Percentiles rank a stretch among this genome's conserved stretches.
Evolutionary conservation across 2,888 invertebrate genomes (phyloP).

Genomic region (Halictus quadricinctus): DNA sequence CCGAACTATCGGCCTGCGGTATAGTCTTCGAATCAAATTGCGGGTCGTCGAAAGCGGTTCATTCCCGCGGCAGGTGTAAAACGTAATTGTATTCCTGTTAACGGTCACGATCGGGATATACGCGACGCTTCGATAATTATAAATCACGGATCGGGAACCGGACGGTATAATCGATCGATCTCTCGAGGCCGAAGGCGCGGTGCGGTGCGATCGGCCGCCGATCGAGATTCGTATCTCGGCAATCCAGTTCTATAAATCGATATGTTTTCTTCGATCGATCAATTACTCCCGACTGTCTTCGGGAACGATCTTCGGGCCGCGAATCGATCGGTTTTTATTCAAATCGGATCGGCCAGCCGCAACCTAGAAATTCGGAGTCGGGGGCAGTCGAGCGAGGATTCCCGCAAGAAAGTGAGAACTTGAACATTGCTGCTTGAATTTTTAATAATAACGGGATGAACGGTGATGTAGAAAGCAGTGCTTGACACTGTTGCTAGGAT

Average conservation of each 20-base stretch:
- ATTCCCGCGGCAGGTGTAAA: slow-evolving; percentile 5
- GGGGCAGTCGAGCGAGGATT: not conserved
- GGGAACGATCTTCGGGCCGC: not conserved
- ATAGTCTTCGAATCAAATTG: slow-evolving; percentile 24
- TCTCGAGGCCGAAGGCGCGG: not conserved
- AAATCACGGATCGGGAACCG: not conserved
- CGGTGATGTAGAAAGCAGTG: not conserved
- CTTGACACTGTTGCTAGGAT: not conserved
- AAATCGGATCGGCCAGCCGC: not conserved
- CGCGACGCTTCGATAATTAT: not conserved
- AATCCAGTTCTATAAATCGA: not conserved
- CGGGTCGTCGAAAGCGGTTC: slow-evolving; percentile 10
- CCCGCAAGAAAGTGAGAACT: not conserved
- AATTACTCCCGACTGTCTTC: not conserved
- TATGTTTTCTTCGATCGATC: slow-evolving; percentile 1
- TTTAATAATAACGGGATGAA: not conserved
- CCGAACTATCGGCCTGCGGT: slow-evolving; percentile 18
- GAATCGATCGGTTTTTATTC: slow-evolving; percentile 1
- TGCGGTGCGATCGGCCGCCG: too few species aligned
- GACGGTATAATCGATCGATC: slow-evolving; percentile 3
- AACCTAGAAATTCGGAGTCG: slow-evolving; percentile 17
- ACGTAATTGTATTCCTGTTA: not conserved
- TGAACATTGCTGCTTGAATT: not conserved
- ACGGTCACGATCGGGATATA: not conserved
- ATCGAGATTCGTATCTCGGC: not conserved